Conservation (phyloP, 2,888 invertebrate species). For the Hyposoter didymator region DNA sequence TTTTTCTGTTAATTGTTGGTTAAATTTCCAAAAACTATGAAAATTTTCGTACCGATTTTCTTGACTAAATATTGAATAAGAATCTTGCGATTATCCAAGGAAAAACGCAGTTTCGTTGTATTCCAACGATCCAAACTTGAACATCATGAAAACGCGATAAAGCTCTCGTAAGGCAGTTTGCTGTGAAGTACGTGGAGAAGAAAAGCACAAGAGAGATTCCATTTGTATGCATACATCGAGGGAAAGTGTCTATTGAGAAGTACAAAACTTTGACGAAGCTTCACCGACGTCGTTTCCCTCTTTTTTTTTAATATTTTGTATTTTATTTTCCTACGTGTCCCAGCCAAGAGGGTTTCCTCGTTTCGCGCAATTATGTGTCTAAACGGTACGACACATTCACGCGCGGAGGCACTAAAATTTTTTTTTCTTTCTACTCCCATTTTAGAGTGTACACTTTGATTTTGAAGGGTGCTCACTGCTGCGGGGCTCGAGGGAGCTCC, state of each 20-base stretch:
- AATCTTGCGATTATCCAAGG: too few species aligned
- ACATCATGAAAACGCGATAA: neutral
- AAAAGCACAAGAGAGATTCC: neutral
- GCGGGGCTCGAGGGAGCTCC: neutral
- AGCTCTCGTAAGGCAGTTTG: neutral
- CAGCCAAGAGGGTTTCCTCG: neutral
- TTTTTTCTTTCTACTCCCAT: neutral
- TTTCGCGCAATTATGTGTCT: neutral
- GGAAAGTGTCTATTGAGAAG: too few species aligned
- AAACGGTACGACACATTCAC: neutral
- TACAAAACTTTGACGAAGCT: too few species aligned
- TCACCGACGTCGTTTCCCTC: too few species aligned
- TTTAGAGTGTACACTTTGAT: neutral
- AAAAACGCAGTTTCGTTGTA: too few species aligned
- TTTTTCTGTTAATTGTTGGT: too few species aligned
- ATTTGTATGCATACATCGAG: too few species aligned
- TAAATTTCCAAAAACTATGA: too few species aligned
- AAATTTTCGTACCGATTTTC: too few species aligned
- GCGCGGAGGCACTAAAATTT: neutral
- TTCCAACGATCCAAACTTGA: too few species aligned
- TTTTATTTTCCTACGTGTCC: neutral
- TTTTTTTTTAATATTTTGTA: neutral
- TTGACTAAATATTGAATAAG: too few species aligned
- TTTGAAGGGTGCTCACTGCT: conserved; percentile 8
- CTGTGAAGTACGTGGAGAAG: neutral